These are phyloP conservation scores for Archips crataeganus DNA, from an alignment of 2,888 invertebrate genomes.

Conservation along the genomic window DNA sequence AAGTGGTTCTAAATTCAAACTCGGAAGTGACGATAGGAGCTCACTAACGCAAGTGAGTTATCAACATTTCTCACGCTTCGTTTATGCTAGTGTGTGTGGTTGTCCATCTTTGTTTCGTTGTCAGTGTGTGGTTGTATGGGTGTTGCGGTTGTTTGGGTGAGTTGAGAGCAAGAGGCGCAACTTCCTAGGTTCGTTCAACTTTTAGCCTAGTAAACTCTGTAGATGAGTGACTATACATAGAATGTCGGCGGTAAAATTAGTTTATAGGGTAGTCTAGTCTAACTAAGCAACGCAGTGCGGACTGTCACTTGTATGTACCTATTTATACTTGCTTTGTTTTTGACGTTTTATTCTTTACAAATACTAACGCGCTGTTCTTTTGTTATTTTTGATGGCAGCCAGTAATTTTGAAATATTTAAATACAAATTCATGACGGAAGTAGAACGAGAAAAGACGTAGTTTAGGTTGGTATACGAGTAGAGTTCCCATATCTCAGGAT, in stretches of 20 bases:
- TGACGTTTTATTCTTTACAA: conserved; percentile 3
- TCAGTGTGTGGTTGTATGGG: conserved; percentile 56
- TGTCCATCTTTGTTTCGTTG: conserved; percentile 66
- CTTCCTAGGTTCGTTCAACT: conserved; percentile 84
- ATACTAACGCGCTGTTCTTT: background rate
- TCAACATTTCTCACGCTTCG: conserved; percentile 84
- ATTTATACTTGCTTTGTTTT: conserved; percentile 43
- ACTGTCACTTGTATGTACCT: conserved; percentile 36
- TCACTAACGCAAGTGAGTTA: conserved; percentile 82
- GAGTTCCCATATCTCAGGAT: too few species aligned
- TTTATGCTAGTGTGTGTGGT: conserved; percentile 69
- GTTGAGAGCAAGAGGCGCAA: conserved; percentile 76
- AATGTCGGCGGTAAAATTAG: conserved; percentile 54
- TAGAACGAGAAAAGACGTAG: background rate
- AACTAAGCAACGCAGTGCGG: conserved; percentile 30
- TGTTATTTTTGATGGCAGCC: conserved; percentile 5
- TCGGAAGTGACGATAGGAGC: conserved; percentile 79
- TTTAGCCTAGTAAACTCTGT: conserved; percentile 86
- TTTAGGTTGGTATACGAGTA: too few species aligned
- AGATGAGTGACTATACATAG: conserved; percentile 66
- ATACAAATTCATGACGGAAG: background rate
- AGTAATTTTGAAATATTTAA: conserved; percentile 14
- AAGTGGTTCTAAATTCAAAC: conserved; percentile 54
- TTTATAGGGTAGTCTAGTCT: conserved; percentile 38
- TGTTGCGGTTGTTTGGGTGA: conserved; percentile 67